A percentile compares a stretch with the other conserved stretches of the same genome.
phyloP scores from a whole-genome alignment of 2,113 vertebrate genomes.

The Bostrychus sinensis region DNA sequence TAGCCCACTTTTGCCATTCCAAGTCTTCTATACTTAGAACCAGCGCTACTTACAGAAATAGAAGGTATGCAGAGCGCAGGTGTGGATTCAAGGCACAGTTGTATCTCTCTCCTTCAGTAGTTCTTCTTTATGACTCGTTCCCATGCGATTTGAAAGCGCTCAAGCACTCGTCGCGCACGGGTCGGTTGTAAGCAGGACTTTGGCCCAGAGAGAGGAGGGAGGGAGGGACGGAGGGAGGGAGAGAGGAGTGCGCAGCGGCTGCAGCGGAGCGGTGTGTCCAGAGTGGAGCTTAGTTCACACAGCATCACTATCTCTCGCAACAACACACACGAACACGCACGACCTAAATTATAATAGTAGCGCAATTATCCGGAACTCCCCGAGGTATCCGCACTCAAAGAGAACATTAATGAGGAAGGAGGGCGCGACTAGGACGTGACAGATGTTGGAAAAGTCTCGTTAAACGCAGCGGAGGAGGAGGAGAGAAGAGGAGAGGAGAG shows the following conservation, averaged over 20 bases:
- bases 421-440: constrained; percentile 53
- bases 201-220: background rate
- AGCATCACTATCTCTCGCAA: constrained; percentile 31
- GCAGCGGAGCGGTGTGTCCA: constrained; percentile 14
- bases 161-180: background rate
- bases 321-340: constrained; percentile 22
- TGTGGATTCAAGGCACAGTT: background rate
- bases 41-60: background rate
- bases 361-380: constrained; percentile 72
- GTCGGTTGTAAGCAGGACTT: background rate
- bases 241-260: constrained; percentile 28
- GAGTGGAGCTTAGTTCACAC: constrained; percentile 19
- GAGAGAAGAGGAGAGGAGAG: constrained; percentile 27
- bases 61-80: background rate
- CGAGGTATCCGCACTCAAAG: constrained; percentile 45
- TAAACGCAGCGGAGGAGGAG: constrained; percentile 34
- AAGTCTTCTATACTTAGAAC: background rate
- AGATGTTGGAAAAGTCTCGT: constrained; percentile 62
- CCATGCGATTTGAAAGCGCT: background rate
- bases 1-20: background rate
- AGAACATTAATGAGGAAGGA: constrained; percentile 65
- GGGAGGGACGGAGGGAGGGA: background rate
- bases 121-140: no score
- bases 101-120: background rate
- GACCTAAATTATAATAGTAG: constrained; percentile 72